Evolutionary conservation across 1,140 invertebrate species (phyloP), one percentile per base, ranked within the genome.

Genomic region (Lepidostoma basale): DNA sequence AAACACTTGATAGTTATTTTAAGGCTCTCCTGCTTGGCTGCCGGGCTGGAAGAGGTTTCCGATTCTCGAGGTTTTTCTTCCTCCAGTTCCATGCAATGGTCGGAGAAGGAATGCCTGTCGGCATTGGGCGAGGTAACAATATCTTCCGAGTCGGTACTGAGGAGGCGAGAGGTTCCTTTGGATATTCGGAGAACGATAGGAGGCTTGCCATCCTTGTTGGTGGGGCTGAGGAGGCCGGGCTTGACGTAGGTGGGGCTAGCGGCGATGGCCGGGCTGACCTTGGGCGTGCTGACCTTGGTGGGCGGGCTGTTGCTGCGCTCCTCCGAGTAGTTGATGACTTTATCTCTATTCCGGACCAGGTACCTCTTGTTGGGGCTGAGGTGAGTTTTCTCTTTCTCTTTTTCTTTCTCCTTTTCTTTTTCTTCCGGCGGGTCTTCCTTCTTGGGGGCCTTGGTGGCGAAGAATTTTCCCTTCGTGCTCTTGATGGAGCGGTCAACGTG

Each of bases 141-240:
- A 76, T 86, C 86, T 80, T 87, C 86, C 60, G 85, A 86, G 73
- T 87, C 85, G 39, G 85, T 87, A 74, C 86, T 87, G 49, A 87
- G 83, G 75, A 87, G 82, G 70, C 85, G 84, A 33, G 86, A 87
- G 59, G 85, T 87, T 49, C 86, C 86, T 77, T 87, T 87, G 36
- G 86, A 87, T 79, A 87, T 87, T 74, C 86, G 79, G 6, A 87
- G 74, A 44, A 87, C 85, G 72, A 87, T 87, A 36, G 86, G 86
- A 64, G 86, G 85, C 54, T 70, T 70, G 12, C 71, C 68, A 44
- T 73, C 69, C 62, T 73, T 73, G 58, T 72, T 73, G 18, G 72
- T 68, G 14, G 72, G 81, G 71, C 81, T 83, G 40, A 77, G 76
- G 49, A 83, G 76, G 18, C 80, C 78, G 71, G 78, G 62, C 75